phyloP scores from a whole-genome alignment of 2,888 invertebrate genomes.

The Cerceris rybyensis region DNA sequence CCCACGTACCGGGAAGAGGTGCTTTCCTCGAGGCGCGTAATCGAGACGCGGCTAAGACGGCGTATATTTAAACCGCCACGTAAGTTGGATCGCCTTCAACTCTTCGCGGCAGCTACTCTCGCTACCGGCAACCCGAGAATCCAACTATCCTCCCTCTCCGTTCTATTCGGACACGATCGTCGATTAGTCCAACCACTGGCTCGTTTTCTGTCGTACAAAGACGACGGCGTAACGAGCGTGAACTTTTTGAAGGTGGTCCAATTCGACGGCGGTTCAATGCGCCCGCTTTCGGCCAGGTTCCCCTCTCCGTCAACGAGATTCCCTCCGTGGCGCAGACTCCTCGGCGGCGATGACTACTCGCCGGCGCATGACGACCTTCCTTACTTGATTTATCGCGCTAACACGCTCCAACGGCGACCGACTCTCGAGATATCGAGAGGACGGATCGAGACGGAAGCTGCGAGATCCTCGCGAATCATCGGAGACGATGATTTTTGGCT shows the following conservation, averaged over 20 bases:
- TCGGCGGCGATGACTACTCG: conserved; percentile 64
- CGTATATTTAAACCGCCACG: conserved; percentile 68
- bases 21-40: conserved; percentile 53
- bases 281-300: conserved; percentile 24
- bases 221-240: conserved; percentile 33
- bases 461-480: conserved; percentile 15
- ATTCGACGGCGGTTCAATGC: conserved; percentile 61
- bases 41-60: conserved; percentile 60
- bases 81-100: conserved; percentile 64
- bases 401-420: conserved; percentile 35
- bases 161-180: conserved; percentile 25
- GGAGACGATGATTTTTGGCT: no score
- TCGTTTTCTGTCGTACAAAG: conserved; percentile 6
- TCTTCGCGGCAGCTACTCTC: conserved; percentile 18
- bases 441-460: conserved; percentile 52
- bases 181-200: conserved; percentile 32
- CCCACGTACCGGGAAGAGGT: conserved; percentile 44
- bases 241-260: conserved; percentile 63
- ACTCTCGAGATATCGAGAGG: conserved; percentile 44
- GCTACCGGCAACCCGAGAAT: neutral
- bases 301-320: neutral
- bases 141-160: neutral
- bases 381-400: conserved; percentile 67
- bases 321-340: conserved; percentile 37
- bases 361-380: conserved; percentile 66